These are phyloP conservation scores for Drepanosiphum platanoidis DNA, from an alignment of 2,888 invertebrate species.

Conservation along the genomic window DNA sequence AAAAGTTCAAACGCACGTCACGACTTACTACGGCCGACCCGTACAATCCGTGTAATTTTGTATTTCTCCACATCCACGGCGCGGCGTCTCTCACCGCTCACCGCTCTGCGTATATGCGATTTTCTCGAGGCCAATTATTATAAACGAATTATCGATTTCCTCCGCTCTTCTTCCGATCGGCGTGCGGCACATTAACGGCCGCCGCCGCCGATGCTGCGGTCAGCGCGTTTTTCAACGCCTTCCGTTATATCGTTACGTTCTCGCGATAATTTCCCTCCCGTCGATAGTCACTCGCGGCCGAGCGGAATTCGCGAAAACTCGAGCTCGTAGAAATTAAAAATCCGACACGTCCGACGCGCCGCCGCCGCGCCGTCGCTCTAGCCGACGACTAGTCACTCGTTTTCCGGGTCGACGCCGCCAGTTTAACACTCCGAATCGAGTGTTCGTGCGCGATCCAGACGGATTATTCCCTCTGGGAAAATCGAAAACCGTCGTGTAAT, in stretches of 20 bases:
- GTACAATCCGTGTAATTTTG: not conserved
- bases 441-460: too few species aligned
- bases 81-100: not conserved
- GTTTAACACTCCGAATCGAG: too few species aligned
- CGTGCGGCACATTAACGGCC: not conserved
- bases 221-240: not conserved
- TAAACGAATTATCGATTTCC: not conserved
- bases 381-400: too few species aligned
- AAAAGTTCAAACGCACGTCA: not conserved
- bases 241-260: not conserved
- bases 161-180: not conserved
- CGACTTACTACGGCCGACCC: not conserved
- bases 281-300: not conserved
- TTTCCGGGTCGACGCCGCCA: too few species aligned
- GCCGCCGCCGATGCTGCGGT: not conserved
- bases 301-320: not conserved
- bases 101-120: not conserved
- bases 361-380: too few species aligned
- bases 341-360: not conserved
- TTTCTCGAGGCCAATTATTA: not conserved
- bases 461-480: too few species aligned
- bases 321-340: not conserved
- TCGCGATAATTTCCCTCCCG: too few species aligned
- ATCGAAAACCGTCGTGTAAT: too few species aligned
- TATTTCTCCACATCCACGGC: not conserved